Percentiles rank a stretch among this genome's conserved stretches.
Evolutionary conservation across 2,888 invertebrate species (phyloP).

Genomic region (Caenorhabditis sp.): DNA sequence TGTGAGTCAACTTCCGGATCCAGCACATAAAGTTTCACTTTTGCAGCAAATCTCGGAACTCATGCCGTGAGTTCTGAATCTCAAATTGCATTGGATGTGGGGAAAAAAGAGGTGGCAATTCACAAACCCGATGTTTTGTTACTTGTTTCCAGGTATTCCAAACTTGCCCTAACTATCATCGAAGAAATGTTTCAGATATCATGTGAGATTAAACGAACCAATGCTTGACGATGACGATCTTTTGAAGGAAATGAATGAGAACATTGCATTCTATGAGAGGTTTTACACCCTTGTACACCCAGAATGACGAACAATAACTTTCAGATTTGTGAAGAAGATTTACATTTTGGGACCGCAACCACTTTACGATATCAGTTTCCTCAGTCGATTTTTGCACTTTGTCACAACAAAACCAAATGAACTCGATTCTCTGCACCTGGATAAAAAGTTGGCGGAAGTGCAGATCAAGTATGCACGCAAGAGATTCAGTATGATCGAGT

Average conservation of each 20-base stretch:
- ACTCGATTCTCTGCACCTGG: constrained; percentile 26
- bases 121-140: constrained; percentile 32
- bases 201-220: no score
- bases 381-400: constrained; percentile 28
- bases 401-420: constrained; percentile 22
- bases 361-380: constrained; percentile 3
- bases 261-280: constrained; percentile 23
- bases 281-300: background rate
- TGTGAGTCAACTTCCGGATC: background rate
- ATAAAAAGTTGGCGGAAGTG: constrained; percentile 9
- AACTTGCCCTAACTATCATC: constrained; percentile 5
- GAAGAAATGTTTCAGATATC: no score
- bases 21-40: background rate
- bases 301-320: background rate
- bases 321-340: constrained; percentile 26
- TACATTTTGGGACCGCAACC: constrained; percentile 30
- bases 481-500: constrained; percentile 20
- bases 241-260: constrained; percentile 29
- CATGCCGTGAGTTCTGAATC: no score
- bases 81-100: no score
- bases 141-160: background rate
- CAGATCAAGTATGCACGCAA: constrained; percentile 17
- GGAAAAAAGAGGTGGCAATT: constrained; percentile 8
- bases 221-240: constrained; percentile 20
- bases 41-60: background rate